These are phyloP conservation scores for Lagorchestes hirsutus DNA, from an alignment of 2,797 vertebrate genomes.

Conservation along the genomic window DNA sequence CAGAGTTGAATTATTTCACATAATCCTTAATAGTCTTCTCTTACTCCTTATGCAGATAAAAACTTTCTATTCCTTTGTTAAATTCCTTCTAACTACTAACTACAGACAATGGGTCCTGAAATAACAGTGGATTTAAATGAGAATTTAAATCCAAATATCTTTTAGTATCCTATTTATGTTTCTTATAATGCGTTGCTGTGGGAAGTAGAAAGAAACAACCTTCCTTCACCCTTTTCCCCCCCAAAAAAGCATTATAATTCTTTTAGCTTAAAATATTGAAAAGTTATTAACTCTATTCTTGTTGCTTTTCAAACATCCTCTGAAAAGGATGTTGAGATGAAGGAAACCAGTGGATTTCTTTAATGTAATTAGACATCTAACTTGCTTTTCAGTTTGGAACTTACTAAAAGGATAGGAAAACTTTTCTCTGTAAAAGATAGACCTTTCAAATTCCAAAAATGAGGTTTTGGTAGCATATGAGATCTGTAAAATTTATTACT, in stretches of 20 bases:
- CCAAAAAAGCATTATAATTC: conserved; percentile 4
- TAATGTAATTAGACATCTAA: conserved; percentile 30
- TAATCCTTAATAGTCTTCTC: background rate
- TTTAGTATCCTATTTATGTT: conserved; percentile 38
- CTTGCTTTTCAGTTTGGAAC: conserved; percentile 41
- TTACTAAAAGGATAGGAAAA: background rate
- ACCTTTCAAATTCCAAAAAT: conserved; percentile 62
- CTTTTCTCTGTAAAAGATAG: conserved; percentile 59
- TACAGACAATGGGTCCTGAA: background rate
- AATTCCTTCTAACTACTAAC: conserved; percentile 27
- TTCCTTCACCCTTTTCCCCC: too few relatives aligned
- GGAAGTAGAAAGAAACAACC: too few relatives aligned
- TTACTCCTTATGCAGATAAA: background rate
- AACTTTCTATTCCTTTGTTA: conserved; percentile 28
- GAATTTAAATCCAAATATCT: background rate
- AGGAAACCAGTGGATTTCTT: background rate
- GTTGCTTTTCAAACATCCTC: conserved; percentile 4
- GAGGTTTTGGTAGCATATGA: conserved; percentile 55
- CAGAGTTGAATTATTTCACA: background rate
- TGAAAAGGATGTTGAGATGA: conserved; percentile 30
- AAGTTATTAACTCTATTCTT: background rate
- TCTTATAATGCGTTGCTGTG: background rate
- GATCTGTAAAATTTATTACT: conserved; percentile 82
- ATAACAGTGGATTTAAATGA: background rate
- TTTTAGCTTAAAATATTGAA: conserved; percentile 35